These are phyloP conservation scores for Arenicola marina DNA, from an alignment of 2,888 invertebrate species.

Conservation along the genomic window DNA sequence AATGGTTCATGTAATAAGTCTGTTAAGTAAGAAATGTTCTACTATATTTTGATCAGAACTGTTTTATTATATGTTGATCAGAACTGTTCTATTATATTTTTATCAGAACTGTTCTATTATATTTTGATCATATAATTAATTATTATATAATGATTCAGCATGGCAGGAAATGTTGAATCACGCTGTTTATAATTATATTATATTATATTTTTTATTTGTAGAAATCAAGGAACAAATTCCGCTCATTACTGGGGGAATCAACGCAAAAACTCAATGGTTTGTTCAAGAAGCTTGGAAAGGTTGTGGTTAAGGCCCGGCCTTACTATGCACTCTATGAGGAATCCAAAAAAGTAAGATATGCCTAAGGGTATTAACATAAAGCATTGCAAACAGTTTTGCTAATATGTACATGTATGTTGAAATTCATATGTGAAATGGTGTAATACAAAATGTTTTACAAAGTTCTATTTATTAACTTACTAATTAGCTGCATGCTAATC, in stretches of 20 bases:
- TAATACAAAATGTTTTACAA: too few relatives aligned
- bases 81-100: too few relatives aligned
- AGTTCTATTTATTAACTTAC: too few relatives aligned
- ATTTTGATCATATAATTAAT: too few relatives aligned
- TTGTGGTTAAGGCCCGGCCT: conserved; percentile 86
- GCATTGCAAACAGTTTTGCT: not conserved
- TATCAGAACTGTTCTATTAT: too few relatives aligned
- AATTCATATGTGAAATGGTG: too few relatives aligned
- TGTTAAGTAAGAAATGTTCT: too few relatives aligned
- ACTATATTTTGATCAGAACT: too few relatives aligned
- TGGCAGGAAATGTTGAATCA: conserved; percentile 98
- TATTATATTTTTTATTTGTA: conserved; percentile 11
- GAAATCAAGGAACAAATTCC: conserved; percentile 65
- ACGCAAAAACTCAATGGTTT: conserved; percentile 80
- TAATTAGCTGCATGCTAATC: too few relatives aligned
- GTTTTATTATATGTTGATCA: too few relatives aligned
- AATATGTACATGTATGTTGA: too few relatives aligned
- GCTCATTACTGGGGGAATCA: conserved; percentile 81
- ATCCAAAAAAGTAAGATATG: conserved; percentile 66
- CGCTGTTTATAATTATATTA: conserved; percentile 73
- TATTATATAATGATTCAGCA: conserved; percentile 77
- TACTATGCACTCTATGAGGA: conserved; percentile 84
- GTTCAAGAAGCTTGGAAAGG: conserved; percentile 80
- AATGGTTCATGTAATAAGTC: too few relatives aligned
- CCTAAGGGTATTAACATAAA: not conserved